Conservation (phyloP, 2,888 invertebrate genomes). For the Amblyjoppa proteus region DNA sequence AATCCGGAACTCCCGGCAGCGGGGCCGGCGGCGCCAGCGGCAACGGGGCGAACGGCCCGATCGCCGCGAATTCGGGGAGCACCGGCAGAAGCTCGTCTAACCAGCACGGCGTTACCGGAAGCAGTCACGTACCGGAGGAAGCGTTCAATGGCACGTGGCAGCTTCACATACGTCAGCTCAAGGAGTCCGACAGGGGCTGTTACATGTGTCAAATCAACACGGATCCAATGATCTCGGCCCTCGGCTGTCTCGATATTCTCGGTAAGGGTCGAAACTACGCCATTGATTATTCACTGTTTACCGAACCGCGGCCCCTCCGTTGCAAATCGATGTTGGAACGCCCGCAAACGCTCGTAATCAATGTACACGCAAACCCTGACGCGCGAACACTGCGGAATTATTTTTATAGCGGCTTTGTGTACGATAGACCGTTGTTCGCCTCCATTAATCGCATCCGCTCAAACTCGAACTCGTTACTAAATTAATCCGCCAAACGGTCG, state of each 20-base stretch:
- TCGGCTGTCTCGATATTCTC: conserved; percentile 95
- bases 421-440: not conserved
- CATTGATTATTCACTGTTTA: not conserved
- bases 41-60: conserved; percentile 92
- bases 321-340: not conserved
- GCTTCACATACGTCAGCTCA: conserved; percentile 92
- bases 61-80: conserved; percentile 91
- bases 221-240: conserved; percentile 93
- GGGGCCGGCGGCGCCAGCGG: conserved; percentile 94
- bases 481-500: not conserved
- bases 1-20: conserved; percentile 86
- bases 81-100: conserved; percentile 93
- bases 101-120: conserved; percentile 89
- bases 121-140: conserved; percentile 92
- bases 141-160: conserved; percentile 95
- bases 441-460: not conserved
- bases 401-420: not conserved
- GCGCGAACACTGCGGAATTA: not conserved
- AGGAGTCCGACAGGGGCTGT: conserved; percentile 94
- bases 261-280: conserved; percentile 86
- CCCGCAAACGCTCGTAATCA: not conserved
- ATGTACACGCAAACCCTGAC: not conserved
- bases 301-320: not conserved
- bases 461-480: not conserved
- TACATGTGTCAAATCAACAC: conserved; percentile 98